Percentiles rank a stretch among this genome's conserved stretches.
Conservation (phyloP, 2,888 invertebrate genomes). For the Mythimna ferrago region DNA sequence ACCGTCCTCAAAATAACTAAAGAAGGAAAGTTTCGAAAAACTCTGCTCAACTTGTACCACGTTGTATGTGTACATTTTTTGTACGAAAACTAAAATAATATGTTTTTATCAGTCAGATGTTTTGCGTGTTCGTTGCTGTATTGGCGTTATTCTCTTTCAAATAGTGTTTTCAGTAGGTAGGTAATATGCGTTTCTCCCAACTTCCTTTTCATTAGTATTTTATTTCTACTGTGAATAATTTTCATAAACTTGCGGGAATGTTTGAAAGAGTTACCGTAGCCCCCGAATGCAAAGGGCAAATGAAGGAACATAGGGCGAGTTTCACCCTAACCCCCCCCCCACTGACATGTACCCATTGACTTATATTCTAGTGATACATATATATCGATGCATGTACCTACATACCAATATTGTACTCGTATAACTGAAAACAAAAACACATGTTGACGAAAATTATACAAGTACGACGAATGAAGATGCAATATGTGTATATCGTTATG, state of each 20-base stretch:
- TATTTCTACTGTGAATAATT: not conserved
- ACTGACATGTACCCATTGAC: no score
- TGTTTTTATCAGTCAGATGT: slow-evolving; percentile 55
- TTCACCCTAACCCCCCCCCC: no score
- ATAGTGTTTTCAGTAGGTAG: not conserved
- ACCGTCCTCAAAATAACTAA: slow-evolving; percentile 90
- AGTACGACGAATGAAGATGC: slow-evolving; percentile 14
- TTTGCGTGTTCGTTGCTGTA: slow-evolving; percentile 2
- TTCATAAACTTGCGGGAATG: not conserved
- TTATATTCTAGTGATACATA: no score
- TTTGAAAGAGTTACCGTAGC: no score
- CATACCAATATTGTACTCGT: not conserved
- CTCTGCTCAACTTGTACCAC: slow-evolving; percentile 83
- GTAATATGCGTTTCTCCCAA: not conserved
- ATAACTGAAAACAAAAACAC: not conserved
- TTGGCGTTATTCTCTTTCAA: not conserved
- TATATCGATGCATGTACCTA: no score
- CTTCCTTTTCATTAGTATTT: no score
- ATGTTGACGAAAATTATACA: not conserved
- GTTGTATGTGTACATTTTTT: slow-evolving; percentile 83
- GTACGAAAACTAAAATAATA: slow-evolving; percentile 77
- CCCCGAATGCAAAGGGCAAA: no score
- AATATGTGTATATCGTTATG: slow-evolving; percentile 30
- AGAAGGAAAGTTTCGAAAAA: slow-evolving; percentile 88
- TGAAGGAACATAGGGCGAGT: no score